Conservation (phyloP, 2,797 vertebrate genomes). For the Ptychadena robeensis region DNA sequence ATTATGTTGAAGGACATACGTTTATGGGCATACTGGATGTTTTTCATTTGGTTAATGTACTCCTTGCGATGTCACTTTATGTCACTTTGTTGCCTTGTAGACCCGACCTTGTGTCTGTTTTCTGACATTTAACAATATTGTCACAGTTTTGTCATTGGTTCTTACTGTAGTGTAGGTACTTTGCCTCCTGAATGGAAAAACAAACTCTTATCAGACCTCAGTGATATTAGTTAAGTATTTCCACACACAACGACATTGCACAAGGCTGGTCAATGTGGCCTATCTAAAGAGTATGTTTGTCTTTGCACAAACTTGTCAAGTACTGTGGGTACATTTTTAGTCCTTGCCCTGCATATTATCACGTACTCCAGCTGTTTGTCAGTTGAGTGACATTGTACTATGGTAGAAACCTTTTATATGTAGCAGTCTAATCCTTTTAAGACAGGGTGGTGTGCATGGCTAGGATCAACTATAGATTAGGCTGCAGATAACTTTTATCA, state of each 20-base stretch:
- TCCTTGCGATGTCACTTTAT: not conserved
- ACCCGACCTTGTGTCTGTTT: not conserved
- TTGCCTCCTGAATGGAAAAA: slow-evolving; percentile 50
- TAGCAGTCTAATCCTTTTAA: slow-evolving; percentile 5
- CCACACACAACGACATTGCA: slow-evolving; percentile 21
- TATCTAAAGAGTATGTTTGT: slow-evolving; percentile 31
- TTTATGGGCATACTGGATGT: too few relatives aligned
- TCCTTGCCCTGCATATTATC: slow-evolving; percentile 52
- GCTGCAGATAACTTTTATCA: not conserved
- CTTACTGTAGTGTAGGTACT: slow-evolving; percentile 9
- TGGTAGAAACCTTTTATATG: slow-evolving; percentile 36
- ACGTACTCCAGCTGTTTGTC: slow-evolving; percentile 52
- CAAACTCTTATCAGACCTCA: slow-evolving; percentile 19
- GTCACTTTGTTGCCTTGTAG: not conserved
- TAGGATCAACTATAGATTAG: not conserved
- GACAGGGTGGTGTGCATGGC: not conserved
- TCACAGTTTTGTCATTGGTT: not conserved
- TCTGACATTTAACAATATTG: not conserved
- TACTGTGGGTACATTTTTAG: slow-evolving; percentile 25
- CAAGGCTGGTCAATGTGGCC: slow-evolving; percentile 8
- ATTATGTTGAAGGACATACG: too few relatives aligned
- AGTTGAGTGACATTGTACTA: slow-evolving; percentile 40
- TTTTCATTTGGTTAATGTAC: not conserved
- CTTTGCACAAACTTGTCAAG: slow-evolving; percentile 17
- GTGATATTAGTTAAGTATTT: slow-evolving; percentile 25